phyloP scores from a whole-genome alignment of 37 sponge, comb jelly and placozoan genomes.

The Petrosia ficiformis region DNA sequence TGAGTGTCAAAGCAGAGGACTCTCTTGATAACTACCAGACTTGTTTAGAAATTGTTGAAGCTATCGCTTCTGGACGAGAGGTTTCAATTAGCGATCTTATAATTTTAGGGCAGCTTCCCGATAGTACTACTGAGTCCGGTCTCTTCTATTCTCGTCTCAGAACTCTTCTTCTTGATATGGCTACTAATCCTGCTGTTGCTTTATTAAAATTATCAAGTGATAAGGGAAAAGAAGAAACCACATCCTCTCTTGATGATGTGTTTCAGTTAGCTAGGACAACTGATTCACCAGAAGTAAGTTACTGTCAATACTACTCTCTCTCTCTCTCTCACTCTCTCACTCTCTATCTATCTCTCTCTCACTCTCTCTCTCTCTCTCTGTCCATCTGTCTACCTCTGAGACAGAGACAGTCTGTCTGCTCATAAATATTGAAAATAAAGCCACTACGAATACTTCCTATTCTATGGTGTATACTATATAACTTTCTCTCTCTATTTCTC shows the following conservation, averaged over 20 bases:
- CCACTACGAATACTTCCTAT: too few species aligned
- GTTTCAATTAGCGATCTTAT: slow-evolving; percentile 31
- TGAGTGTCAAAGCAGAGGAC: neutral
- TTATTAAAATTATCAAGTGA: slow-evolving; percentile 17
- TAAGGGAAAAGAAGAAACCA: neutral
- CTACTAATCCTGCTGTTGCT: slow-evolving; percentile 27
- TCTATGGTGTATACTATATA: too few species aligned
- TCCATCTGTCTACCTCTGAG: too few species aligned
- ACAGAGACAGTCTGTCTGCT: too few species aligned
- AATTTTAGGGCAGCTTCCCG: slow-evolving; percentile 21
- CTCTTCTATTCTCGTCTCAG: slow-evolving; percentile 20
- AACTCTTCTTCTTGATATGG: slow-evolving; percentile 28
- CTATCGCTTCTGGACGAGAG: neutral
- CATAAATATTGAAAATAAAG: too few species aligned
- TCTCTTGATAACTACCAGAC: slow-evolving; percentile 15
- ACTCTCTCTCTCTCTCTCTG: too few species aligned
- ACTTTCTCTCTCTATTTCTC: too few species aligned
- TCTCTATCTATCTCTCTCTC: too few species aligned
- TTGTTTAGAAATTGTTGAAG: slow-evolving; percentile 39
- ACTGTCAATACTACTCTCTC: neutral
- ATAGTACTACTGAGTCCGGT: neutral
- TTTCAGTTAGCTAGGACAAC: slow-evolving; percentile 9
- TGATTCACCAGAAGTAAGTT: slow-evolving; percentile 33
- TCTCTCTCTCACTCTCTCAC: neutral
- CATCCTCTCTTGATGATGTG: slow-evolving; percentile 15